Evolutionary conservation across 2,888 invertebrate species (phyloP).

Genomic region (Homarus gammarus): DNA sequence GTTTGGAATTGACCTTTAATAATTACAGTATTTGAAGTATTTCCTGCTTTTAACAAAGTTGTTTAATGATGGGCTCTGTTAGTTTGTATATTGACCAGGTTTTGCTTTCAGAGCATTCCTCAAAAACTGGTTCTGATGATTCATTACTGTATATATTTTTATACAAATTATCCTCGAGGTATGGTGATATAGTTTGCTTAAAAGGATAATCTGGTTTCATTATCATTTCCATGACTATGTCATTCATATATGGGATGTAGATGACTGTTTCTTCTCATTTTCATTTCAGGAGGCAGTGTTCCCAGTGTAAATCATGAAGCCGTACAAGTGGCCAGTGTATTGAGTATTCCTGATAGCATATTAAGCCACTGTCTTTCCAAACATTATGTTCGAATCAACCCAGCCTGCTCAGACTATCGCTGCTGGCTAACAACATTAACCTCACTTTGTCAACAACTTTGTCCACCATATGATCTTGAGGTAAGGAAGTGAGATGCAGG

Average conservation of each 20-base stretch:
- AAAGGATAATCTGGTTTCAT: not conserved
- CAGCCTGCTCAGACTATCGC: conserved; percentile 35
- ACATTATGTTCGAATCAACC: conserved; percentile 32
- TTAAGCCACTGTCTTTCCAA: conserved; percentile 52
- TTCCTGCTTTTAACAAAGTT: too few relatives aligned
- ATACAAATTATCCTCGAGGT: too few relatives aligned
- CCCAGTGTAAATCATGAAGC: conserved; percentile 34
- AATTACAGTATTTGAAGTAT: too few relatives aligned
- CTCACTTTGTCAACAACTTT: conserved; percentile 39
- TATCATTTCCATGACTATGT: not conserved
- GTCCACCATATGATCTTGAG: conserved; percentile 42
- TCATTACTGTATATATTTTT: too few relatives aligned
- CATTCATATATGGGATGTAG: not conserved
- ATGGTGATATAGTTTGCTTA: too few relatives aligned
- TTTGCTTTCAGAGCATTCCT: too few relatives aligned
- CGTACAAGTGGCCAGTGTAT: conserved; percentile 40
- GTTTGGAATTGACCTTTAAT: too few relatives aligned
- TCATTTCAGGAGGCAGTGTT: conserved; percentile 16
- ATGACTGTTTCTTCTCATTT: not conserved
- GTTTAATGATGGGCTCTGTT: too few relatives aligned
- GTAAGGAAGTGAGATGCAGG: too few relatives aligned
- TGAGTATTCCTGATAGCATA: conserved; percentile 45
- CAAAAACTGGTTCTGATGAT: too few relatives aligned
- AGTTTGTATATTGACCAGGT: too few relatives aligned
- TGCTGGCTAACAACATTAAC: conserved; percentile 46